Conservation (phyloP, 1,140 invertebrate genomes). For the Drosophila equinoxialis region DNA sequence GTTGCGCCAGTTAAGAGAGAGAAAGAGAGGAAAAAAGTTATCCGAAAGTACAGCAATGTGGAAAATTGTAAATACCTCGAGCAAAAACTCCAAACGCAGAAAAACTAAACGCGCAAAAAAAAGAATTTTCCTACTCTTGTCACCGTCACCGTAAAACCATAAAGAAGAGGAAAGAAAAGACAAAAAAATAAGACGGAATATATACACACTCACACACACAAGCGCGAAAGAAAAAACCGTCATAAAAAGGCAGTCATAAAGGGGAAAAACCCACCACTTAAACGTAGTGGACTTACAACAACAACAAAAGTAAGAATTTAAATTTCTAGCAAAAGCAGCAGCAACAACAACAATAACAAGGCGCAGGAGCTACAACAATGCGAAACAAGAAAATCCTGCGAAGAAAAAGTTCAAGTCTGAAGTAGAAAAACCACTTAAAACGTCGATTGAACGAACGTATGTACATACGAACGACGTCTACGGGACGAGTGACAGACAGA, state of each 20-base stretch:
- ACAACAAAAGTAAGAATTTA: conserved; percentile 72
- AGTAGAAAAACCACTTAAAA: conserved; percentile 82
- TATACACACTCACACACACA: conserved; percentile 16
- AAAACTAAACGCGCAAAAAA: conserved; percentile 82
- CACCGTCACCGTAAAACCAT: conserved; percentile 60
- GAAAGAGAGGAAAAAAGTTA: conserved; percentile 43
- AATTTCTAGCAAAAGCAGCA: conserved; percentile 64
- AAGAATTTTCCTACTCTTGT: conserved; percentile 71
- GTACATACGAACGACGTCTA: conserved; percentile 15
- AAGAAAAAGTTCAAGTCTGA: conserved; percentile 73
- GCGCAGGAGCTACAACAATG: conserved; percentile 45
- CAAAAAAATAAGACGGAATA: conserved; percentile 8
- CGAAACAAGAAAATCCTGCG: conserved; percentile 70
- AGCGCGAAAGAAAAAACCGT: conserved; percentile 54
- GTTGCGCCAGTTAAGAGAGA: conserved; percentile 18
- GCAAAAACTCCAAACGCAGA: conserved; percentile 79
- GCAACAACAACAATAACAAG: conserved; percentile 31
- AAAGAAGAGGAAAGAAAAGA: conserved; percentile 51
- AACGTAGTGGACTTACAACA: conserved; percentile 50
- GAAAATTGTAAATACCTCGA: conserved; percentile 79
- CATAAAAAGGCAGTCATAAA: conserved; percentile 75
- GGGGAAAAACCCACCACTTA: conserved; percentile 78
- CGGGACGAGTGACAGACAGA: conserved; percentile 41
- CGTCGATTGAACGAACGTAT: conserved; percentile 65
- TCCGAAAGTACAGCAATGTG: conserved; percentile 78